These are phyloP conservation scores for Cataglyphis hispanica DNA, from an alignment of 1,140 invertebrate species.

Conservation along the genomic window DNA sequence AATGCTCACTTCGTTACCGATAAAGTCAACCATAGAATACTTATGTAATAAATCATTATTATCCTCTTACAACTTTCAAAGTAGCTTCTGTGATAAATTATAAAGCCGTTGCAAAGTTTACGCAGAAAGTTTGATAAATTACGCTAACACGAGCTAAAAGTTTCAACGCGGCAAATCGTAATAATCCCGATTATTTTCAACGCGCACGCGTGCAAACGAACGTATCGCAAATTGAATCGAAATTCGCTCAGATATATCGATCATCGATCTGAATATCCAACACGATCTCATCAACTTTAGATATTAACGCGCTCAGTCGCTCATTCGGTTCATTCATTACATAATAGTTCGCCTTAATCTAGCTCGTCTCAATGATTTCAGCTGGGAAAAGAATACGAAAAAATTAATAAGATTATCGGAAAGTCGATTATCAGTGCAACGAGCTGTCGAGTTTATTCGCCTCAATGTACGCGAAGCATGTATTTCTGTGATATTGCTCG, in stretches of 20 bases:
- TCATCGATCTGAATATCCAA: constrained; percentile 33
- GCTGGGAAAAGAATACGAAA: neutral
- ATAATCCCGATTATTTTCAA: constrained; percentile 33
- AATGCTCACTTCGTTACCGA: constrained; percentile 46
- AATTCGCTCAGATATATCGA: constrained; percentile 1
- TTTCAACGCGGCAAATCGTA: constrained; percentile 16
- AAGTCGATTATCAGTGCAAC: constrained; percentile 19
- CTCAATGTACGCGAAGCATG: neutral
- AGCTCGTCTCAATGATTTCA: neutral
- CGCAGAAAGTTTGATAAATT: constrained; percentile 35
- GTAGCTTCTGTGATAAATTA: constrained; percentile 26
- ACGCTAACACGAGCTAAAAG: constrained; percentile 36
- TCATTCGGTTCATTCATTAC: constrained; percentile 16
- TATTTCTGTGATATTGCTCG: neutral
- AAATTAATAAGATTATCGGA: constrained; percentile 71
- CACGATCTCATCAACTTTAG: constrained; percentile 25
- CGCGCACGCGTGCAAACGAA: constrained; percentile 2
- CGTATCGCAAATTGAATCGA: constrained; percentile 21
- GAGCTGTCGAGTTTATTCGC: constrained; percentile 16
- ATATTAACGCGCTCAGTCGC: neutral
- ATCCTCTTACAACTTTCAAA: constrained; percentile 56
- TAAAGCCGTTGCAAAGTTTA: constrained; percentile 55
- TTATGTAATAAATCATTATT: constrained; percentile 66
- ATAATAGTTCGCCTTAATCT: neutral
- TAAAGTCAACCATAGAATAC: constrained; percentile 47